phyloP scores from a whole-genome alignment of 2,113 vertebrate species.

The Mirza zaza region DNA sequence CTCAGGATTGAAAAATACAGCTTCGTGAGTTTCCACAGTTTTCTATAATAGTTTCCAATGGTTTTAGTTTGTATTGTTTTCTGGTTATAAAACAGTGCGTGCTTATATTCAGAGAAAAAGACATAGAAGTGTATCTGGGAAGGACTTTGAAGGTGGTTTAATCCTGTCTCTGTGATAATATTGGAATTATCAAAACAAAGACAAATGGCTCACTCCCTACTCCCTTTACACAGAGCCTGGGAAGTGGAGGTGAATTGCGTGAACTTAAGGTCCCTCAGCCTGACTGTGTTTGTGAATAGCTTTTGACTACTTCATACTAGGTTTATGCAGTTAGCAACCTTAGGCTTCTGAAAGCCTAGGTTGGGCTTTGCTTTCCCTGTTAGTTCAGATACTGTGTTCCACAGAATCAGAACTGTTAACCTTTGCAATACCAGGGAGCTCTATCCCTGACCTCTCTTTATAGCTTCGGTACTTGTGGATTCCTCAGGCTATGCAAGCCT shows the following conservation, averaged over 20 bases:
- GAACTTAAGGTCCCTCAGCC: not conserved
- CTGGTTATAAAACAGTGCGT: not conserved
- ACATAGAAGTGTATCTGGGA: not conserved
- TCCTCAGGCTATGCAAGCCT: not conserved
- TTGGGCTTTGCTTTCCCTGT: conserved; percentile 22
- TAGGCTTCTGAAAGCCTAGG: conserved; percentile 8
- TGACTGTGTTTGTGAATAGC: not conserved
- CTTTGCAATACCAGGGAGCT: conserved; percentile 7
- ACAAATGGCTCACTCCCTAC: not conserved
- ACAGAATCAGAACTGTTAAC: not conserved
- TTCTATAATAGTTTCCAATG: not conserved
- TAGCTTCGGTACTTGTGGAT: not conserved
- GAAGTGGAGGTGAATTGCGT: not conserved
- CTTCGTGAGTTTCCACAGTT: not conserved
- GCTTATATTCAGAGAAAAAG: conserved; percentile 5
- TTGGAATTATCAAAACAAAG: conserved; percentile 7
- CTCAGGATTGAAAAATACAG: not conserved
- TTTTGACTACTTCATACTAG: conserved; percentile 12
- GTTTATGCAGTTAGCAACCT: not conserved
- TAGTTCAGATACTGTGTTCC: not conserved
- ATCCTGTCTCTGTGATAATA: not conserved
- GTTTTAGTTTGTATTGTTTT: conserved; percentile 40
- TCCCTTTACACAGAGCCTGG: not conserved
- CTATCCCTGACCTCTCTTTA: not conserved
- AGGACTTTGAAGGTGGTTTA: conserved; percentile 52